Base-by-base conservation (phyloP, 2,888 invertebrate species). In the Caenorhabditis sp. region DNA sequence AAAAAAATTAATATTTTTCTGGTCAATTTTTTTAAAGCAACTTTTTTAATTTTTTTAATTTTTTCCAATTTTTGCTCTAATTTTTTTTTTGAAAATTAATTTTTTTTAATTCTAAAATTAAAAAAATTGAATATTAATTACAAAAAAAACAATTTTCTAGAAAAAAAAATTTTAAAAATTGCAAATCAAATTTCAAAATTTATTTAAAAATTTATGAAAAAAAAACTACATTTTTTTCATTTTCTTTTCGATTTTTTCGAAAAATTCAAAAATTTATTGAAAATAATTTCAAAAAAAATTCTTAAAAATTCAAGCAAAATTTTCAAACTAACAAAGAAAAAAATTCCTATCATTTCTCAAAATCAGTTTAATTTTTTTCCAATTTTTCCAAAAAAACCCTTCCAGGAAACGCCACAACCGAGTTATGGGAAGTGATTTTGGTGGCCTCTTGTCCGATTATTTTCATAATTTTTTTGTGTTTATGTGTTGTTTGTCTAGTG, bases 401-500 rank as follows among this genome's bases (percentile, higher is more conserved):
- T 64, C 8, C 76, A 76, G 76, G 76, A 60, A 76, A 67, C 47
- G 4, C 61, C 5, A 79, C 71, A 4, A 82, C 77, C 28, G 77
- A 82, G 28, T 64, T 82, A 13, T 82, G 82, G 82, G 82, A 82
- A 55, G 82, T 82, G 67, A 71, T 82, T n/a, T 47, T 82, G 2
- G 82, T 82, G 15, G 82, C 82, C 35, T 77, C 82, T 20, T 82
- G 82, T 20, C 82, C 82, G 0, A 78, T 82, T 56, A 68, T 82
- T 47, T 82, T 82, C 58, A 82, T 82, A 44, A 62, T 82, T 68
- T 82, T 82, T 28, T 58, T 82, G 8, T 82, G 82, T 26, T 53
- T 82, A 6, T 82, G 82, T 37, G 82, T 82, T 44, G 72, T 78
- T 32, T 82, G 82, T 70, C 51, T 82, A 13, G 72, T 82, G 32